Evolutionary conservation across 2,797 vertebrate genomes (phyloP).

Genomic region (Graptemys geographica): DNA sequence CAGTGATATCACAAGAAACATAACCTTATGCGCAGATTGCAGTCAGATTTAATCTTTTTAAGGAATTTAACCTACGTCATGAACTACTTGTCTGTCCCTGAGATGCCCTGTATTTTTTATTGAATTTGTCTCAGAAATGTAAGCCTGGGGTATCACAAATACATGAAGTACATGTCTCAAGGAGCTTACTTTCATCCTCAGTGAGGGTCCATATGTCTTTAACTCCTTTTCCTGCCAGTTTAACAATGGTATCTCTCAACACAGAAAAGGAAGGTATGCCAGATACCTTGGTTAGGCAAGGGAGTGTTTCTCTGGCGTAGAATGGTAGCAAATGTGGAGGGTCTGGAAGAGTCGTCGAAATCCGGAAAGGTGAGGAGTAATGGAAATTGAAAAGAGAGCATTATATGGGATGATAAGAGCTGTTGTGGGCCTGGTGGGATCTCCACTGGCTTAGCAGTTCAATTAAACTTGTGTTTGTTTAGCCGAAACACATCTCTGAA

Average conservation of each 20-base stretch:
- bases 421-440: accelerated
- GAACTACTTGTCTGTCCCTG: background rate
- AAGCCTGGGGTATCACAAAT: background rate
- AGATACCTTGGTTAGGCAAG: background rate
- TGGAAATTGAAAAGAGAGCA: background rate
- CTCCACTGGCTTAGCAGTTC: background rate
- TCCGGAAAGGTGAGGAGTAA: background rate
- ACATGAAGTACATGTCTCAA: background rate
- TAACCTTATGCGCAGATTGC: background rate
- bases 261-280: background rate
- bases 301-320: accelerated
- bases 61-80: accelerated
- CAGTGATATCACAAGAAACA: background rate
- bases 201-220: background rate
- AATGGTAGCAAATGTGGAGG: accelerated
- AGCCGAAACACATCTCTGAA: background rate
- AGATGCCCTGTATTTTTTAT: background rate
- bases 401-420: accelerated
- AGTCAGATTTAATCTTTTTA: background rate
- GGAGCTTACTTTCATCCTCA: background rate
- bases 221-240: background rate
- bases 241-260: background rate
- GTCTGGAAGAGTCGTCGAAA: background rate
- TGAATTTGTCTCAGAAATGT: background rate
- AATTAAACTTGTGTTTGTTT: background rate